Evolutionary conservation across 2,797 vertebrate genomes (phyloP).

Genomic region (Coendou prehensilis): DNA sequence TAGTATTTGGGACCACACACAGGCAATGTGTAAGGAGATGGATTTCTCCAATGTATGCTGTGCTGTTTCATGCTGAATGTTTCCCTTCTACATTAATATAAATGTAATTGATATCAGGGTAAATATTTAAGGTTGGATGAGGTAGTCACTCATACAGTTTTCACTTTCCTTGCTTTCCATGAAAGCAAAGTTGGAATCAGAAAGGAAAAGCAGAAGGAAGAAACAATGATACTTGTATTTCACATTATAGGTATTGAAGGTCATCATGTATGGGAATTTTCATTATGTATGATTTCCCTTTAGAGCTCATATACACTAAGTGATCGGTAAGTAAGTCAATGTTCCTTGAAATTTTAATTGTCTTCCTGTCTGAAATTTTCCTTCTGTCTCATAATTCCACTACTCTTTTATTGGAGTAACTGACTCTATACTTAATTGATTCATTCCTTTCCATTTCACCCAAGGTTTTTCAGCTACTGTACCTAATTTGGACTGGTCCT

Average conservation of each 20-base stretch:
- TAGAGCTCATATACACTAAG: background rate
- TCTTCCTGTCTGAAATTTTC: background rate
- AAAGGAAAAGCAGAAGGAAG: background rate
- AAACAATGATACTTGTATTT: background rate
- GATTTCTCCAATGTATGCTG: background rate
- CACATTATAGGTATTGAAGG: background rate
- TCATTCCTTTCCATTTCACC: background rate
- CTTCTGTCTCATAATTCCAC: background rate
- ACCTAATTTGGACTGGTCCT: background rate
- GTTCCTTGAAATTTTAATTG: background rate
- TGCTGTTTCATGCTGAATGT: background rate
- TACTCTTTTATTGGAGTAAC: background rate
- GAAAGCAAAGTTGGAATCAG: background rate
- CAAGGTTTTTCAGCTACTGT: background rate
- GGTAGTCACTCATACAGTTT: background rate
- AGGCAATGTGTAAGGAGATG: background rate
- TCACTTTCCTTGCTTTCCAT: background rate
- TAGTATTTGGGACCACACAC: background rate
- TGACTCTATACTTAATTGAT: background rate
- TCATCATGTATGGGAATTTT: background rate
- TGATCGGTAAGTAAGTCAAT: background rate
- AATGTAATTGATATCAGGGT: background rate
- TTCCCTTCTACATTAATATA: background rate
- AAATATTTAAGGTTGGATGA: constrained; percentile 25
- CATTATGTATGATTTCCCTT: background rate